phyloP scores from a whole-genome alignment of 2,113 vertebrate genomes.

The Nyctibius bracteatus region DNA sequence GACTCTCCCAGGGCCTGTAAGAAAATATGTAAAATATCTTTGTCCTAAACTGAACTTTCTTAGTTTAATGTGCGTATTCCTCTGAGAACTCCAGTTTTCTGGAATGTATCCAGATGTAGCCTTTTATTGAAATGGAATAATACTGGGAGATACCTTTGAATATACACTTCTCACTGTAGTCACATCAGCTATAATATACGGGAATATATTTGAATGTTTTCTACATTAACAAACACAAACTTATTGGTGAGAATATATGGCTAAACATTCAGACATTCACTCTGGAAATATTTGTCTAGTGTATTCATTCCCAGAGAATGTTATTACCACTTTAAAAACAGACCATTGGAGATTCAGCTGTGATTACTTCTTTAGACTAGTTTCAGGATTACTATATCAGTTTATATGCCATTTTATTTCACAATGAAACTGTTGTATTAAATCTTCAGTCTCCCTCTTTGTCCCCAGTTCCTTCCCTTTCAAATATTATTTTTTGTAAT shows the following conservation, averaged over 20 bases:
- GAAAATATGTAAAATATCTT: not conserved
- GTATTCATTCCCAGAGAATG: not conserved
- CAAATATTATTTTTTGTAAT: not conserved
- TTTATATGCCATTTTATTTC: not conserved
- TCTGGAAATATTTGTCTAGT: slow-evolving; percentile 20
- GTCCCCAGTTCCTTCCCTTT: not conserved
- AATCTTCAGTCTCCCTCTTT: not conserved
- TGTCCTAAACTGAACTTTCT: not conserved
- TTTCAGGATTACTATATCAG: not conserved
- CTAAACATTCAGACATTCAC: slow-evolving; percentile 28
- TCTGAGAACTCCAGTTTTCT: not conserved
- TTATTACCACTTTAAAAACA: not conserved
- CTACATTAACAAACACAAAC: slow-evolving; percentile 5
- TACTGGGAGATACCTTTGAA: not conserved
- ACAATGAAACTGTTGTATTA: not conserved
- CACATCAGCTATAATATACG: not conserved
- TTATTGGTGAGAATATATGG: not conserved
- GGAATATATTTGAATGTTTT: not conserved
- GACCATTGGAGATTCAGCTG: not conserved
- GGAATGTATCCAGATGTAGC: not conserved
- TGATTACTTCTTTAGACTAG: not conserved
- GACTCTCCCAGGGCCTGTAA: not conserved
- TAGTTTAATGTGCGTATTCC: not conserved
- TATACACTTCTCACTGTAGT: not conserved
- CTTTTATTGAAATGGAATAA: slow-evolving; percentile 24